These are phyloP conservation scores for Calidris pygmaea DNA, from an alignment of 2,113 vertebrate genomes.

Conservation along the genomic window DNA sequence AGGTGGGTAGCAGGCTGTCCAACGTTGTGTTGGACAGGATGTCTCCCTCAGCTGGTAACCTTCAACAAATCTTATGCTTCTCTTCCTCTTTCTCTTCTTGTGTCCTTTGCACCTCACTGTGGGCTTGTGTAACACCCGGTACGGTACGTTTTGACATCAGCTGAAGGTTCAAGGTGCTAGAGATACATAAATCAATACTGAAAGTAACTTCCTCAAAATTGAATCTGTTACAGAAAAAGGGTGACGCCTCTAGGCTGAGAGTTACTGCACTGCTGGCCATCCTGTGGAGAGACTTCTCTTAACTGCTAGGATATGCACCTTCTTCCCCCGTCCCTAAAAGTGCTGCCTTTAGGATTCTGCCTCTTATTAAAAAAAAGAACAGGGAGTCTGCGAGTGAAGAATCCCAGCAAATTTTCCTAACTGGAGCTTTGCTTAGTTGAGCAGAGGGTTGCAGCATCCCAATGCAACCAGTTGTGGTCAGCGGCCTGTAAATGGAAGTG, in stretches of 20 bases:
- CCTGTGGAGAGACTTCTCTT: background rate
- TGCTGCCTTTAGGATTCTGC: background rate
- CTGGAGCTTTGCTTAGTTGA: background rate
- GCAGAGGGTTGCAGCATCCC: background rate
- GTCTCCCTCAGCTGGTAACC: background rate
- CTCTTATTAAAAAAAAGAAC: no score
- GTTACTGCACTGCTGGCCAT: background rate
- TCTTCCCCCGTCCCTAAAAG: background rate
- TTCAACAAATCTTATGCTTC: background rate
- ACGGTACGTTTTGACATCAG: background rate
- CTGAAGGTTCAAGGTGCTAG: background rate
- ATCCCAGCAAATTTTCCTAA: background rate
- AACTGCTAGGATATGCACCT: background rate
- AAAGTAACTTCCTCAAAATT: background rate
- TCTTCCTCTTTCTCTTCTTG: background rate
- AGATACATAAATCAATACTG: background rate
- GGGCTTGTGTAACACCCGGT: background rate
- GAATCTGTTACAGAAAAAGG: background rate
- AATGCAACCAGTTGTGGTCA: background rate
- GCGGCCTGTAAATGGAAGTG: background rate
- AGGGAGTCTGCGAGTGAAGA: accelerated
- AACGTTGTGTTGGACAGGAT: no score
- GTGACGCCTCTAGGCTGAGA: background rate
- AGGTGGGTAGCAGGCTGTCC: background rate
- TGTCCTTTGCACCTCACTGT: background rate